Evolutionary conservation across 2,797 vertebrate genomes (phyloP).

Genomic region (Sternarchorhynchus goeldii): DNA sequence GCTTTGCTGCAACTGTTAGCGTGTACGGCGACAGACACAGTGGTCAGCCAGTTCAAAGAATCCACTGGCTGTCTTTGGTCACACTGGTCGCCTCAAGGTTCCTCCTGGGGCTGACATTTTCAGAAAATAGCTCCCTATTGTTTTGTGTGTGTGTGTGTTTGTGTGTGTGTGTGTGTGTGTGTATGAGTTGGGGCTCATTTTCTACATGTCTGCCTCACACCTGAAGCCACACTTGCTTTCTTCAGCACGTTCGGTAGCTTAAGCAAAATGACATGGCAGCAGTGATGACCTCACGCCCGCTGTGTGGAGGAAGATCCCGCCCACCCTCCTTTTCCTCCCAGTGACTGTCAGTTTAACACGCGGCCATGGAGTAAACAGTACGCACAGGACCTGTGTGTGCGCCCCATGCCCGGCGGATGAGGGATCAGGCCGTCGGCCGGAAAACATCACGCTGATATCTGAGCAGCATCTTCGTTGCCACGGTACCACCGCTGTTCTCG

Average conservation of each 20-base stretch:
- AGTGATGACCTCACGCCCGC: constrained; percentile 64
- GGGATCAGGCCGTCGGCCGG: neutral
- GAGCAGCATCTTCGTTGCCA: neutral
- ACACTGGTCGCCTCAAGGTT: constrained; percentile 69
- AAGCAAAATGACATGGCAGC: constrained; percentile 69
- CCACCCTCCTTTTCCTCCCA: constrained; percentile 68
- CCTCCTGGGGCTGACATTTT: constrained; percentile 75
- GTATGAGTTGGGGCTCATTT: constrained; percentile 67
- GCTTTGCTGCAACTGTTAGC: constrained; percentile 59
- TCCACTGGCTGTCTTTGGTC: constrained; percentile 69
- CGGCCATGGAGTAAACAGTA: constrained; percentile 39
- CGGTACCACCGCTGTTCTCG: constrained; percentile 4
- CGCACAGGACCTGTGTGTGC: constrained; percentile 21
- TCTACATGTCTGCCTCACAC: constrained; percentile 74
- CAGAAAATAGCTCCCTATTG: constrained; percentile 74
- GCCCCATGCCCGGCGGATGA: neutral
- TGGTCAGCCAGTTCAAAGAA: constrained; percentile 66
- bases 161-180: constrained; percentile 52
- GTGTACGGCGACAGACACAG: constrained; percentile 74
- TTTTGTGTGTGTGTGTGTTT: constrained; percentile 71
- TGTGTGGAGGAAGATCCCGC: constrained; percentile 62
- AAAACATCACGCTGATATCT: constrained; percentile 23
- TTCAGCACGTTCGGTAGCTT: constrained; percentile 71
- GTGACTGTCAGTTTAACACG: constrained; percentile 77
- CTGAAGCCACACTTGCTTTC: constrained; percentile 77